Percentiles rank a stretch among this genome's conserved stretches.
These are phyloP conservation scores for Pipistrellus pygmaeus DNA, from an alignment of 2,797 vertebrate species.

Conservation along the genomic window DNA sequence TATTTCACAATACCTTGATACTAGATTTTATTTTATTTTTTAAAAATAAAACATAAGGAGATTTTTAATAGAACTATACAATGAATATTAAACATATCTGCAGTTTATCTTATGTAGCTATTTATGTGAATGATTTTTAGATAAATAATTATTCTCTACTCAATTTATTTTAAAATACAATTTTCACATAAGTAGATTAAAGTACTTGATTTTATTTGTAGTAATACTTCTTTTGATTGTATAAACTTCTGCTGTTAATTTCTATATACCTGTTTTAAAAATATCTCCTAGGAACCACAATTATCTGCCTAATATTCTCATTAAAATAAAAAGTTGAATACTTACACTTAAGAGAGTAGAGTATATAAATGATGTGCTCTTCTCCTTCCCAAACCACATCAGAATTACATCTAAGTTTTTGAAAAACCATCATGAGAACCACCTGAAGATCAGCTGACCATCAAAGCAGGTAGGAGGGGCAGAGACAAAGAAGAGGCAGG, in stretches of 20 bases:
- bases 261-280: not conserved
- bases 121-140: not conserved
- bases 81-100: not conserved
- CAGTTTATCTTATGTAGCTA: not conserved
- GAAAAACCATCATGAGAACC: not conserved
- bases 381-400: not conserved
- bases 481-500: not conserved
- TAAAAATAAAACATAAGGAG: not conserved
- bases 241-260: not conserved
- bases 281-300: not conserved
- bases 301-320: slow-evolving; percentile 44
- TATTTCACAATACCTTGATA: not conserved
- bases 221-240: not conserved
- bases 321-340: slow-evolving; percentile 37
- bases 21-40: not conserved
- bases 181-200: not conserved
- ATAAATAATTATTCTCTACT: not conserved
- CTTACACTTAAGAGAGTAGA: not conserved
- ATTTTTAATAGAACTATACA: not conserved
- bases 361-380: not conserved
- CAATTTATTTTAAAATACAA: slow-evolving; percentile 4
- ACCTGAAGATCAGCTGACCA: not conserved
- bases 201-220: not conserved
- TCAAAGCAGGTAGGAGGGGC: not conserved
- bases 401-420: not conserved